These are phyloP conservation scores for Aspidiotus rigidus DNA, from an alignment of 2,888 invertebrate species.

Conservation along the genomic window DNA sequence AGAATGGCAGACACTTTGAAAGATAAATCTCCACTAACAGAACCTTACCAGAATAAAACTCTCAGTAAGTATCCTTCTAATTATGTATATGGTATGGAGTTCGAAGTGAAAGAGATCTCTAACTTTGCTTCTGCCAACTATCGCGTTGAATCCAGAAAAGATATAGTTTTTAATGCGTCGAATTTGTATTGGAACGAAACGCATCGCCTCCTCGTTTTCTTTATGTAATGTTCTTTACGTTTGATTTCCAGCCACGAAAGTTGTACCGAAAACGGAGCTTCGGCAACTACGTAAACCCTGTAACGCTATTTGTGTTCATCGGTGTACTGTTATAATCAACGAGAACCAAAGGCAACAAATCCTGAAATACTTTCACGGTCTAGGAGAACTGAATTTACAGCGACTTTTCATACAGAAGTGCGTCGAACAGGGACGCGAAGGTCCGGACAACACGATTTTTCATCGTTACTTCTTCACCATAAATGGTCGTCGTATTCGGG, in stretches of 20 bases:
- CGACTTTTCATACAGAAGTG: constrained; percentile 31
- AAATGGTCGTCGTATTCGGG: constrained; percentile 26
- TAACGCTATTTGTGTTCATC: constrained; percentile 12
- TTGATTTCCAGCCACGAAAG: not conserved
- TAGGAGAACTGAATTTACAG: constrained; percentile 21
- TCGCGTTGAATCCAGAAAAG: no score
- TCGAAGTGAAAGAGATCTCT: no score
- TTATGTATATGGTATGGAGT: no score
- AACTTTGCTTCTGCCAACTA: no score
- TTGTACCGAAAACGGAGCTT: constrained; percentile 9
- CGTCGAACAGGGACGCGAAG: constrained; percentile 21
- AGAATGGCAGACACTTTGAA: no score
- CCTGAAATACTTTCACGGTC: constrained; percentile 28
- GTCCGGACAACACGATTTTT: not conserved
- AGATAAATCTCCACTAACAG: no score
- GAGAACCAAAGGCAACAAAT: constrained; percentile 27
- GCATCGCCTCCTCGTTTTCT: no score
- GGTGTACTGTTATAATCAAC: constrained; percentile 19
- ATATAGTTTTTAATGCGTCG: no score
- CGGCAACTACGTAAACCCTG: constrained; percentile 27
- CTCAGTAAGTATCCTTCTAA: no score
- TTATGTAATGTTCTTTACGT: no score
- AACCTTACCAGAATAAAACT: no score
- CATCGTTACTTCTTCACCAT: constrained; percentile 28
- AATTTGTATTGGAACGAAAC: no score